These are phyloP conservation scores for Anoplophora glabripennis DNA, from an alignment of 1,140 invertebrate genomes.

Conservation along the genomic window DNA sequence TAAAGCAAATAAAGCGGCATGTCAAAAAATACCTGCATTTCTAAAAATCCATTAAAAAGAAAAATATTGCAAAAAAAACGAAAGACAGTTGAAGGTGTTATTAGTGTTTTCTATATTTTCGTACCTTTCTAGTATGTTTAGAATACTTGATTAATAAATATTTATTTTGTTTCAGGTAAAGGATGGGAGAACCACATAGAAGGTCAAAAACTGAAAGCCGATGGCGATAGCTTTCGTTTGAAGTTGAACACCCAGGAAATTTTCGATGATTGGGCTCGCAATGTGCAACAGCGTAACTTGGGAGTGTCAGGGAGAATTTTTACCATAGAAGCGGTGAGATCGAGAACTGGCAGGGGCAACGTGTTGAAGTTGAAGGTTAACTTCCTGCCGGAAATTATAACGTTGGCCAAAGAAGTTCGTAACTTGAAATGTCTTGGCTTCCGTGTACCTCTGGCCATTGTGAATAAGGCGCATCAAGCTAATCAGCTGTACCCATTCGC, in stretches of 20 bases:
- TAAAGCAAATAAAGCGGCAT: no score
- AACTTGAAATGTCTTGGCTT: conserved; percentile 97
- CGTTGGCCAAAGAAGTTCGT: conserved; percentile 95
- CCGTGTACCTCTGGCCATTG: conserved; percentile 93
- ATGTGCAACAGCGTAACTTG: conserved; percentile 91
- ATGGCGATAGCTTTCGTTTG: conserved; percentile 94
- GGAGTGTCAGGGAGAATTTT: conserved; percentile 94
- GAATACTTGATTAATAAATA: no score
- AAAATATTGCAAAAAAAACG: no score
- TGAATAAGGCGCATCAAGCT: conserved; percentile 98
- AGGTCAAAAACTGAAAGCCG: conserved; percentile 95
- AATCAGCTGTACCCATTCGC: conserved; percentile 99
- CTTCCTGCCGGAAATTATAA: conserved; percentile 97
- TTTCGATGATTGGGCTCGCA: conserved; percentile 96
- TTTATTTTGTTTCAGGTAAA: conserved; percentile 62
- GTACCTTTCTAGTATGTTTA: no score
- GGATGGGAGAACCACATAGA: conserved; percentile 99
- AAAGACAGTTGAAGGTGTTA: no score
- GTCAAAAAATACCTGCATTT: no score
- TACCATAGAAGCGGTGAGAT: conserved; percentile 84
- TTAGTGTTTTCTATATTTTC: no score
- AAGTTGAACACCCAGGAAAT: conserved; percentile 96
- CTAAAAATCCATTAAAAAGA: no score
- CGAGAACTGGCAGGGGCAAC: conserved; percentile 80
- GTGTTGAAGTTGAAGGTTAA: conserved; percentile 94